These are phyloP conservation scores for Gracilinanus agilis DNA, from an alignment of 2,113 vertebrate genomes.

Conservation along the genomic window DNA sequence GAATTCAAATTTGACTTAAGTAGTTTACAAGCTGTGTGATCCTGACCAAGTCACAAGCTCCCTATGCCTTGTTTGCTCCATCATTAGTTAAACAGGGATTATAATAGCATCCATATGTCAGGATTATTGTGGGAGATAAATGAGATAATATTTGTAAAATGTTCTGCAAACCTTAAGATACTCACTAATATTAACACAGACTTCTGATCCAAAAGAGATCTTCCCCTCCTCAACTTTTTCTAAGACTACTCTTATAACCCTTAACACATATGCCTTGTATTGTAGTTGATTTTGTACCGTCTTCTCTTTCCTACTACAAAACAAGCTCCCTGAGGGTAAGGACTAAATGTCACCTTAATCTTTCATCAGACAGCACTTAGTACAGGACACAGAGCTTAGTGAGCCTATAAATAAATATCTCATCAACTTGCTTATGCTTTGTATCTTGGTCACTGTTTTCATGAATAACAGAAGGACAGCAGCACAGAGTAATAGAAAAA, in stretches of 20 bases:
- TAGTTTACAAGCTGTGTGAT: not conserved
- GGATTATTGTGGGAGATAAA: not conserved
- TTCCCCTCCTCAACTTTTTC: not conserved
- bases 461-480: not conserved
- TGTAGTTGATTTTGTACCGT: not conserved
- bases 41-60: not conserved
- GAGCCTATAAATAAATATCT: not conserved
- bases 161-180: not conserved
- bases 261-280: not conserved
- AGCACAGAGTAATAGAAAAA: too few species aligned
- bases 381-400: not conserved
- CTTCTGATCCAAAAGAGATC: not conserved
- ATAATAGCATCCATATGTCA: not conserved
- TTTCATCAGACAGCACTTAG: not conserved
- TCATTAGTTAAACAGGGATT: not conserved
- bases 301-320: not conserved
- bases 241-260: not conserved
- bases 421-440: not conserved
- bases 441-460: not conserved
- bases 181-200: not conserved
- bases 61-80: not conserved
- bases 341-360: not conserved
- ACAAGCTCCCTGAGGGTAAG: not conserved
- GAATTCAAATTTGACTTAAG: not conserved
- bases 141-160: not conserved